Evolutionary conservation across 2,888 invertebrate species (phyloP).

Genomic region (Galerucella pusilla): DNA sequence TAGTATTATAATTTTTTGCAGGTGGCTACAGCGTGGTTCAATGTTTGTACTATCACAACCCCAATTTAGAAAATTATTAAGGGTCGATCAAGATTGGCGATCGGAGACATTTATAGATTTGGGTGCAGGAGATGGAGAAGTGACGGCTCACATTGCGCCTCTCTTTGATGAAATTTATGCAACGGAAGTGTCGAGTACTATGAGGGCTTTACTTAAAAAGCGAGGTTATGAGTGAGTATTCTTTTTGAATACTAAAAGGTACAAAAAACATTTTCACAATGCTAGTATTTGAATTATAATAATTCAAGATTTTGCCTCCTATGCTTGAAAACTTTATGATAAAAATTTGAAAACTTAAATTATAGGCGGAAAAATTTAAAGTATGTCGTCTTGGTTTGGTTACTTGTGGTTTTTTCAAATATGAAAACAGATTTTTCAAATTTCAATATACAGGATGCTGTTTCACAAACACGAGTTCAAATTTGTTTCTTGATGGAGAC

Average conservation of each 20-base stretch:
- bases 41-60: constrained; percentile 94
- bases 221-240: constrained; percentile 80
- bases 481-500: no score
- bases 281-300: no score
- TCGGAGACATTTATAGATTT: constrained; percentile 79
- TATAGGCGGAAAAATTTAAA: no score
- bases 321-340: no score
- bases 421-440: no score
- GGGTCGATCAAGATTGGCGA: constrained; percentile 60
- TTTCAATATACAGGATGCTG: no score
- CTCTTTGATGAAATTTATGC: constrained; percentile 82
- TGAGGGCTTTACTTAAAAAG: constrained; percentile 82
- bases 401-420: no score
- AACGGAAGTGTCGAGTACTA: constrained; percentile 91
- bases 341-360: no score
- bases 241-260: neutral
- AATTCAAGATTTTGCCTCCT: no score
- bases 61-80: constrained; percentile 79
- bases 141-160: constrained; percentile 82
- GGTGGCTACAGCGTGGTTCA: constrained; percentile 88
- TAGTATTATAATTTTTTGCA: constrained; percentile 58
- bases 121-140: constrained; percentile 96
- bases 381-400: no score
- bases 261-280: no score
- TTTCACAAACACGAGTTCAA: no score